These are phyloP conservation scores for Trematomus loennbergii DNA, from an alignment of 2,113 vertebrate genomes.

Conservation along the genomic window DNA sequence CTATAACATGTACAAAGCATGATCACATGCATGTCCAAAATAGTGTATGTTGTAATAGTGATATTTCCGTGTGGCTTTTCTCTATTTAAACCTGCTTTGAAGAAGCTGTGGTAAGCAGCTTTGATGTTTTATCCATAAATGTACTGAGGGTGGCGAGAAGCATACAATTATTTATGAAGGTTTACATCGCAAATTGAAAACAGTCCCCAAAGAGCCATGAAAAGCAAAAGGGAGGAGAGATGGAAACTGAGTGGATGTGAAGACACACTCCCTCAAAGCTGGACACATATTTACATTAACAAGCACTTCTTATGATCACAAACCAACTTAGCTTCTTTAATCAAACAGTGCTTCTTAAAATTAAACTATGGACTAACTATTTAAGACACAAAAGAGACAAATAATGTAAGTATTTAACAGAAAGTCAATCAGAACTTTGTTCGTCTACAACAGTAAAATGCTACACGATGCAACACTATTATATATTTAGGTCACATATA, in stretches of 20 bases:
- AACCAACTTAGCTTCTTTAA: not conserved
- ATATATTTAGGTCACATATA: no score
- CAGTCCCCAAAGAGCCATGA: slow-evolving; percentile 49
- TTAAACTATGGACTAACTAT: no score
- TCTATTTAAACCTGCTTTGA: slow-evolving; percentile 60
- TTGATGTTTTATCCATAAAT: slow-evolving; percentile 70
- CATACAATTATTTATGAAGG: slow-evolving; percentile 81
- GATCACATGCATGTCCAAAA: not conserved
- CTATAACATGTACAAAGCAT: not conserved
- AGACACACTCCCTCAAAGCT: slow-evolving; percentile 16
- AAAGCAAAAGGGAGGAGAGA: slow-evolving; percentile 39
- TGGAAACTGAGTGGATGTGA: not conserved
- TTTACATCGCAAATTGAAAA: slow-evolving; percentile 77
- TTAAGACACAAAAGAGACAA: no score
- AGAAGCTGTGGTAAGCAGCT: slow-evolving; percentile 61
- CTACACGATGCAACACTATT: no score
- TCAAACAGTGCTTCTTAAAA: no score
- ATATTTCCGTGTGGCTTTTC: slow-evolving; percentile 42
- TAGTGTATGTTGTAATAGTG: not conserved
- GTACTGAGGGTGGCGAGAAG: slow-evolving; percentile 55
- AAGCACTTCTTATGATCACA: not conserved
- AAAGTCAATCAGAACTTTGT: no score
- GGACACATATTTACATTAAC: not conserved
- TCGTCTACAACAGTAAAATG: no score
- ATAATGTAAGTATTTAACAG: no score